Evolutionary conservation across 2,113 vertebrate genomes (phyloP), one percentile per base, ranked within the genome.

Genomic region (Vulpes vulpes): DNA sequence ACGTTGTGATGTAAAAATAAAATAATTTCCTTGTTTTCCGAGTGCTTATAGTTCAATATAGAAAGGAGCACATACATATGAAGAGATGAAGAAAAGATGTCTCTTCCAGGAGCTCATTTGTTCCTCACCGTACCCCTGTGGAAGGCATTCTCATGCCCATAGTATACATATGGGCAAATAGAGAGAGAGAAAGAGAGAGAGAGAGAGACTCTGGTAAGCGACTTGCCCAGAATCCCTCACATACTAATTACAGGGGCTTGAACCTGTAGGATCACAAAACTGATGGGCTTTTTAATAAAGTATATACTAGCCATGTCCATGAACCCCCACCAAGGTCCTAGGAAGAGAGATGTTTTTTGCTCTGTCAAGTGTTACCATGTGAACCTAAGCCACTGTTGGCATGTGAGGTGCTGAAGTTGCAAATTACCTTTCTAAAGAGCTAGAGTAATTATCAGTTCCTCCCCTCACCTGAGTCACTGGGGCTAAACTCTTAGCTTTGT

Each of bases 401-500:
- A 62, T 20, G 51, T 95, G 32, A 64, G 89, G 5, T 97, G 14
- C 85, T 81, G 79, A 49, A 69, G 74, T 62, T 30, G 96, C 95
- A 97, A 96, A 80, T 91, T 32, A 17, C 89, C 30, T 84, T 51
- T 96, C 88, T 94, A 89, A 78, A 65, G 10, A 90, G 11, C 17
- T 25, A 3, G 15, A 81, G 64, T 89, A 91, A 97, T 94, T 94
- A 60, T 93, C 62, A 62, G 93, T 59, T 82, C 82, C 59, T 62
- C 67, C 60, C 53, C 51, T 20, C 87, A 43, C 27, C 3, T 3
- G 65, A 91, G 64, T 95, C 91, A 60, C 91, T 86, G 51, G 43
- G n/a, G 91, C 92, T 73, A 87, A 49, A 94, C 96, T 97, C 95
- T 95, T 95, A 23, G 32, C 89, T 97, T 91, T 94, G 35, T 91